Conservation (phyloP, 2,797 vertebrate species). For the Huso huso region DNA sequence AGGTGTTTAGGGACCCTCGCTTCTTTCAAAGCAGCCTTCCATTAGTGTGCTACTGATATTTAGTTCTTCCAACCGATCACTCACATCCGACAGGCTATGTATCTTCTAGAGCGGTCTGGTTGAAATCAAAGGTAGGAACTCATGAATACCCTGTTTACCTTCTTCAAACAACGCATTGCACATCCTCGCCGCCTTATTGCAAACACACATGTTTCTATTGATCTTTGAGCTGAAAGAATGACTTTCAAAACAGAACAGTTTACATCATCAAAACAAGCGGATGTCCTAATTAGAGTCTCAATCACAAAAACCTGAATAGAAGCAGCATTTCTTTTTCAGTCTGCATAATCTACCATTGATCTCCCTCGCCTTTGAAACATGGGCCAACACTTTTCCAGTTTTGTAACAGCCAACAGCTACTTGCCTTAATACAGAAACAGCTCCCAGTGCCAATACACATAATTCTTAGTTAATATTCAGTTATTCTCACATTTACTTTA, state of each 20-base stretch:
- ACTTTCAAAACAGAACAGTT: conserved; percentile 2
- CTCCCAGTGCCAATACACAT: too few relatives aligned
- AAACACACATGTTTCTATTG: conserved; percentile 9
- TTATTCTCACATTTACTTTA: too few relatives aligned
- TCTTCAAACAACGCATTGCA: conserved; percentile 3
- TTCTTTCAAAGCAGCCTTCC: neutral
- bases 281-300: conserved; percentile 20
- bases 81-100: neutral
- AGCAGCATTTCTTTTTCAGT: conserved; percentile 17
- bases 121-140: conserved; percentile 7
- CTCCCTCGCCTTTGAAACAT: conserved; percentile 31
- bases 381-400: neutral
- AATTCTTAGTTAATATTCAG: too few relatives aligned
- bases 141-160: conserved; percentile 8
- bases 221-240: conserved; percentile 11
- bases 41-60: neutral
- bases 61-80: neutral
- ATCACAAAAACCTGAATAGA: conserved; percentile 8
- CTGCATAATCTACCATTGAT: conserved; percentile 19
- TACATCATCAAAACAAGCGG: conserved; percentile 22
- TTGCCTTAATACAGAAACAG: too few relatives aligned
- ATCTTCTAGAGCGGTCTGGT: neutral
- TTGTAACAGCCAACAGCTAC: neutral
- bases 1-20: too few relatives aligned
- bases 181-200: neutral